A percentile compares a stretch with the other conserved stretches of the same genome.
Evolutionary conservation across 2,113 vertebrate genomes (phyloP).

Genomic region (Notothenia rossii): DNA sequence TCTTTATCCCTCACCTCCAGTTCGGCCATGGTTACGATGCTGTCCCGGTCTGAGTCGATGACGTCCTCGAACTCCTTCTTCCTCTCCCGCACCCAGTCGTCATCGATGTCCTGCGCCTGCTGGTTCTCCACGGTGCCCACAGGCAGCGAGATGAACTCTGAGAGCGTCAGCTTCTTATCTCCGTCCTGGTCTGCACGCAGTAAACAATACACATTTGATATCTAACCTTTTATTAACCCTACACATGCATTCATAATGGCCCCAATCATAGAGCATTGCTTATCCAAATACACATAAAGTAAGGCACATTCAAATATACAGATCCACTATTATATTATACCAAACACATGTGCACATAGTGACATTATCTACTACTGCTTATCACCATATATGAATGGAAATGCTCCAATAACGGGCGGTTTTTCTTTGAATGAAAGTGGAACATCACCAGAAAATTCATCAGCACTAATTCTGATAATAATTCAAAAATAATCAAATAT

Average conservation of each 20-base stretch:
- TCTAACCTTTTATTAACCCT: not conserved
- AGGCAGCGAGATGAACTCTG: slow-evolving; percentile 94
- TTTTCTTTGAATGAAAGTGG: no score
- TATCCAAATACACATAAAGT: no score
- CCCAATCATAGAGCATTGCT: no score
- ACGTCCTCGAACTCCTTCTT: slow-evolving; percentile 95
- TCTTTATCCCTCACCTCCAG: slow-evolving; percentile 86
- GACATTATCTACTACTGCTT: not conserved
- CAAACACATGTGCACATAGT: not conserved
- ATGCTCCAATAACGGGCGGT: not conserved
- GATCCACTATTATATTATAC: not conserved
- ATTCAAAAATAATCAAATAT: no score
- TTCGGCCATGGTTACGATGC: slow-evolving; percentile 94
- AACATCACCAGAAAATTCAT: no score
- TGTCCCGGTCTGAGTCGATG: slow-evolving; percentile 89
- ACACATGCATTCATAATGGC: no score
- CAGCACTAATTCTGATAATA: no score
- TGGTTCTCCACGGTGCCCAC: slow-evolving; percentile 96
- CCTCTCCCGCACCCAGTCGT: slow-evolving; percentile 94
- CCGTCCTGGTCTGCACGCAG: slow-evolving; percentile 89
- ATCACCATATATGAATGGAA: not conserved
- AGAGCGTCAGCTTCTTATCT: slow-evolving; percentile 91
- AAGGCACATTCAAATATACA: no score
- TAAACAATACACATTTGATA: not conserved
- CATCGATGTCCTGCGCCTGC: slow-evolving; percentile 94